These are phyloP conservation scores for Phyllotis vaccarum DNA, from an alignment of 2,797 vertebrate genomes.

Conservation along the genomic window DNA sequence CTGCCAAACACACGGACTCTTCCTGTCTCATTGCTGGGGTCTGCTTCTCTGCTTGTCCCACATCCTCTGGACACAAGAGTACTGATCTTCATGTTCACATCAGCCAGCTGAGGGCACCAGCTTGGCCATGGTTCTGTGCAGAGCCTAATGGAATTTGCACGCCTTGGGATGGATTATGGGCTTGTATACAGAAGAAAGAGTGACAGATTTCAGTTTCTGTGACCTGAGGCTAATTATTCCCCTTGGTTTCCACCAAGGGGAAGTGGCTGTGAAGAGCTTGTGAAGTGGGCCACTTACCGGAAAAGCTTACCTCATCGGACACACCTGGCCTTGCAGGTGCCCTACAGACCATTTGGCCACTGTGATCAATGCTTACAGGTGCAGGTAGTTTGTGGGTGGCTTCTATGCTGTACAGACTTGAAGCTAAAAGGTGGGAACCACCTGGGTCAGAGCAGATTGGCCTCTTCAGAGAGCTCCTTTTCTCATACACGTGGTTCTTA, in stretches of 20 bases:
- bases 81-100: not conserved
- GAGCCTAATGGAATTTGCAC: not conserved
- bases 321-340: not conserved
- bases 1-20: not conserved
- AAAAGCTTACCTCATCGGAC: not conserved
- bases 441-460: not conserved
- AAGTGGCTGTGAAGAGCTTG: not conserved
- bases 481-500: not conserved
- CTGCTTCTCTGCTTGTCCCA: not conserved
- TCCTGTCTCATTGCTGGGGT: accelerated
- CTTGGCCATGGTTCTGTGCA: not conserved
- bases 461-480: not conserved
- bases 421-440: not conserved
- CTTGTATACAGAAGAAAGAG: not conserved
- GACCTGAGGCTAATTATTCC: not conserved
- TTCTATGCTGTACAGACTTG: not conserved
- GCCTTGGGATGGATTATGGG: not conserved
- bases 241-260: not conserved
- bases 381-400: not conserved
- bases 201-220: not conserved
- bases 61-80: accelerated
- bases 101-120: not conserved
- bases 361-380: not conserved
- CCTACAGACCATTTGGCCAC: not conserved
- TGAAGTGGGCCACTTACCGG: not conserved